Evolutionary conservation across 2,797 vertebrate genomes (phyloP).

Genomic region (Chelonia mydas): DNA sequence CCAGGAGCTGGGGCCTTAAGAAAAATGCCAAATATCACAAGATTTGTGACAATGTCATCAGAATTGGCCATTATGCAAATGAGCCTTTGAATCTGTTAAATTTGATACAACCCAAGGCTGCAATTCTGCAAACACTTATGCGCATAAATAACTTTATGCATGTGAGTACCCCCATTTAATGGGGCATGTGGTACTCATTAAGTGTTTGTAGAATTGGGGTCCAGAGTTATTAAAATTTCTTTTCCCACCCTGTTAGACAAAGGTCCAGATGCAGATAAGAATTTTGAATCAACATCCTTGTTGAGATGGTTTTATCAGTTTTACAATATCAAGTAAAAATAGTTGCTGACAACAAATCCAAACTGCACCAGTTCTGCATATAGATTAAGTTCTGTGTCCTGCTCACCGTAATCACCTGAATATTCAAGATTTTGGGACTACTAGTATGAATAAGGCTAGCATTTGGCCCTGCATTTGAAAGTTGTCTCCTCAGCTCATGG

Average conservation of each 20-base stretch:
- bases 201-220: constrained; percentile 24
- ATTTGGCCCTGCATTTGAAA: not conserved
- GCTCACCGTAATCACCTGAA: not conserved
- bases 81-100: not conserved
- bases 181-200: constrained; percentile 6
- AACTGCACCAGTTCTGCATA: not conserved
- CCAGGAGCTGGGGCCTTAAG: not conserved
- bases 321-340: not conserved
- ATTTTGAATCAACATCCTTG: not conserved
- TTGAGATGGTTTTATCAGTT: not conserved
- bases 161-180: accelerated
- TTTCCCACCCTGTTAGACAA: constrained; percentile 32
- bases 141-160: accelerated
- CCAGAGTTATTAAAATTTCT: constrained; percentile 17
- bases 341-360: not conserved
- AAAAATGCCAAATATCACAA: not conserved
- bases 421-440: not conserved
- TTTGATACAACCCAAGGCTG: not conserved
- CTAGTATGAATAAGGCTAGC: not conserved
- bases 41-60: constrained; percentile 15
- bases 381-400: not conserved
- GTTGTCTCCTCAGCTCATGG: not conserved
- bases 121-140: not conserved
- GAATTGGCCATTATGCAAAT: not conserved
- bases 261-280: constrained; percentile 15